Base-by-base conservation (phyloP, 2,797 vertebrate genomes). In the Peromyscus attwateri region DNA sequence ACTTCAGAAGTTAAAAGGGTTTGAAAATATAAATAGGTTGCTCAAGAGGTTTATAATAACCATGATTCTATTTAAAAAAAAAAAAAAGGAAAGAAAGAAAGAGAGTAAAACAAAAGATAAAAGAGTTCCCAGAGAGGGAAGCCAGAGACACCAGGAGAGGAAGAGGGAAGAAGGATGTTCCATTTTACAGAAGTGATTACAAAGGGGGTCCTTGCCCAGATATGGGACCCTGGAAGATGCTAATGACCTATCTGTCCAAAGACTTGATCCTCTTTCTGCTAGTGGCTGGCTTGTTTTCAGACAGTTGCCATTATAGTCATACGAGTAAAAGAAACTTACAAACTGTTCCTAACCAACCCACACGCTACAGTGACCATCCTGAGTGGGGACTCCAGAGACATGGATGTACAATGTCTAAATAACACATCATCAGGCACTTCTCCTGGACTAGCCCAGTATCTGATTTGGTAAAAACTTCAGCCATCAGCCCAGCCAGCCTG, bases 1-100 rank as follows among this genome's bases (percentile, higher is more conserved):
- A 87, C 31, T 87, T 87, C 84, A 70, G 46, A 87, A 87, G 66
- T 70, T 70, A 66, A 66, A 84, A 46, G 60, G 60, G 27, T 46
- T 85, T 70, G 84, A 87, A 87, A 76, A 43, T 76, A 76, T 76
- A 76, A 76, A 70, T 52, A 87, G 46, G 66, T 70, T 87, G 64
- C 66, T 70, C 84, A 52, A 52, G 46, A 87, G 64, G 66, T 87
- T 87, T 87, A 70, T 70, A 70, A 87, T 87, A 49, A 66, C 83
- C 34, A 70, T n/a, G 64, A 52, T 21, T 85, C 27, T 71, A 43
- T 25, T 6, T 5, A 25, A 73, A 73, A 71, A 9, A 37, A 37
- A 62, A 27, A 7, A 5, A 70, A 70, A 17, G 16, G 8, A 4
- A 62, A 25, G 60, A 21, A 62, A 62, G 60, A 19, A 70, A 70